Evolutionary conservation across 2,888 invertebrate genomes (phyloP).

Genomic region (Oxytorus armatus): DNA sequence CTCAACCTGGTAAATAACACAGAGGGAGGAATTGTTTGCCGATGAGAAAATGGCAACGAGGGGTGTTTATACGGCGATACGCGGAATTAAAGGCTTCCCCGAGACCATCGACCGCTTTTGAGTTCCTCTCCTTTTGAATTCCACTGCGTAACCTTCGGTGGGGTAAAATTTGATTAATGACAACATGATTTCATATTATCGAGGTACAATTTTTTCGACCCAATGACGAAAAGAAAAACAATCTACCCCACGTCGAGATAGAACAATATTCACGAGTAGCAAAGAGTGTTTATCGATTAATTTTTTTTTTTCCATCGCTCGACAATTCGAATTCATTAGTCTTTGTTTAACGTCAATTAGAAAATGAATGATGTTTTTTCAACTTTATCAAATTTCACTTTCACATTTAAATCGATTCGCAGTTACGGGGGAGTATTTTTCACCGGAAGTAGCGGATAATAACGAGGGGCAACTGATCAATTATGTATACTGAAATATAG

Average conservation of each 20-base stretch:
- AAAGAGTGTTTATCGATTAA: not conserved
- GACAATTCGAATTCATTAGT: not conserved
- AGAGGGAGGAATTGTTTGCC: slow-evolving; percentile 26
- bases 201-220: not conserved
- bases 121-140: slow-evolving; percentile 5
- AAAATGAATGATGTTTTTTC: not conserved
- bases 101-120: slow-evolving; percentile 34
- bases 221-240: not conserved
- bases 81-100: slow-evolving; percentile 50
- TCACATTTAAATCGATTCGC: not conserved
- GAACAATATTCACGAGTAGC: not conserved
- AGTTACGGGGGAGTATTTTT: not conserved
- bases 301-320: no score
- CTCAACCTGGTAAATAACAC: not conserved
- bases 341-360: not conserved
- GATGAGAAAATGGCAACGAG: slow-evolving; percentile 12
- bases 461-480: slow-evolving; percentile 6
- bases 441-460: slow-evolving; percentile 43
- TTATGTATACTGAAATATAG: slow-evolving; percentile 1
- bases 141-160: slow-evolving; percentile 12
- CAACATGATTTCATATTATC: slow-evolving; percentile 49
- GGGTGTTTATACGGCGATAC: slow-evolving; percentile 22
- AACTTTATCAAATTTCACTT: not conserved
- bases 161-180: slow-evolving; percentile 61
- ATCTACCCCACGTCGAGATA: not conserved